Evolutionary conservation across 2,113 vertebrate genomes (phyloP).

Genomic region (Epinephelus lanceolatus): DNA sequence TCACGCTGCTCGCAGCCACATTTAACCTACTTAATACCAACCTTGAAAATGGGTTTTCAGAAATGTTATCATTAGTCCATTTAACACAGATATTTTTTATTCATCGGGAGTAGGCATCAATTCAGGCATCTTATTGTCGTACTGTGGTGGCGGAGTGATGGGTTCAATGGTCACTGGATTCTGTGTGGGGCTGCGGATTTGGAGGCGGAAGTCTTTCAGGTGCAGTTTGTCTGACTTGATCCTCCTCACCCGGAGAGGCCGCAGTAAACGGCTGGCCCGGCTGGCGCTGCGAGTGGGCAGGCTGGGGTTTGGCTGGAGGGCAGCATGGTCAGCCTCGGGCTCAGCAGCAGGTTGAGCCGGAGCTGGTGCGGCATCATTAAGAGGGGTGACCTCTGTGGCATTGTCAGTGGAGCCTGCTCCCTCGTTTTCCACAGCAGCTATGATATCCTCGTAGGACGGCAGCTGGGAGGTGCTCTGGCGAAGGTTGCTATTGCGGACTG

Average conservation of each 20-base stretch:
- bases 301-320: not conserved
- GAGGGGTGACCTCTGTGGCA: constrained; percentile 28
- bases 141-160: constrained; percentile 93
- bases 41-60: constrained; percentile 42
- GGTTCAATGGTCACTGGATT: constrained; percentile 89
- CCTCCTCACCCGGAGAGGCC: constrained; percentile 91
- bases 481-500: constrained; percentile 81
- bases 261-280: constrained; percentile 87
- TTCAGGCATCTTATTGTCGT: constrained; percentile 86
- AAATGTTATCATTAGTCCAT: constrained; percentile 39
- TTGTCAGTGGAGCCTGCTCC: constrained; percentile 39
- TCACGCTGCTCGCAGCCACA: not conserved
- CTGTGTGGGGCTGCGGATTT: constrained; percentile 81
- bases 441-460: constrained; percentile 95
- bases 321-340: constrained; percentile 8
- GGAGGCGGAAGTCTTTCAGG: constrained; percentile 89
- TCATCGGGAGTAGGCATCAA: constrained; percentile 9
- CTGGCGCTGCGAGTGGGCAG: constrained; percentile 82
- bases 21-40: constrained; percentile 43
- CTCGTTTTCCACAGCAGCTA: constrained; percentile 84
- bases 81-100: constrained; percentile 25
- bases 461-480: constrained; percentile 88
- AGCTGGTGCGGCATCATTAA: not conserved
- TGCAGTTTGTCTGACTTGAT: constrained; percentile 97
- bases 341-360: rapidly evolving